Evolutionary conservation across 1,140 invertebrate species (phyloP), one percentile per base, ranked within the genome.

Genomic region (Ganaspis sp.): DNA sequence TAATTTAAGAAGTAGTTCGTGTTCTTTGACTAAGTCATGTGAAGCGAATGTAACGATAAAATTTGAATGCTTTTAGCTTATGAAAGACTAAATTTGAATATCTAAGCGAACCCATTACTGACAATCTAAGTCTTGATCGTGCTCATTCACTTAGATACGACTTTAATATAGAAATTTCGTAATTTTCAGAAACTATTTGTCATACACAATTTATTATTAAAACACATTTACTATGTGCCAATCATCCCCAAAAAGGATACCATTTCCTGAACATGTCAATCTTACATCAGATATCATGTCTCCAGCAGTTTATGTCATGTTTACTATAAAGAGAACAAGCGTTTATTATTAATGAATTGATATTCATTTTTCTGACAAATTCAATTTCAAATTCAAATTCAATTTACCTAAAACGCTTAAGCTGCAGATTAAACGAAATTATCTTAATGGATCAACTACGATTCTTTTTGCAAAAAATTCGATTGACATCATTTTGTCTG

Each of bases 171-270:
- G 2, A 64, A 64, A 64, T 21, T 64, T 64, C 21, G 23, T 64
- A 21, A 64, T 29, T 64, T 11, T 19, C 9, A 9, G 21, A 12
- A 64, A 64, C 21, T 6, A 26, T 64, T 64, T 26, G 21, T 26
- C 54, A 21, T 19, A 64, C 54, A 23, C 54, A 64, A 64, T 64
- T 26, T 26, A 64, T 64, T 64, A 64, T 26, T 64, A 12, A 64
- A 58, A 9, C 19, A 34, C 19, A 58, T 26, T 6, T 9, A 26
- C 26, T 29, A 12, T 15, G 15, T 26, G 26, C 19, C 45, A 49
- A 49, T 64, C 54, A 64, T 45, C 12, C 54, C 29, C 12, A 9
- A 23, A 9, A 9, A 23, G 53, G 53, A 23, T 23, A 54, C 1
- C 1, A 54, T 23, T 23, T 53, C 17, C 19, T 54, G 17, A 19